A percentile compares a stretch with the other conserved stretches of the same genome.
phyloP scores from a whole-genome alignment of 2,113 vertebrate genomes.

The Notechis scutatus region DNA sequence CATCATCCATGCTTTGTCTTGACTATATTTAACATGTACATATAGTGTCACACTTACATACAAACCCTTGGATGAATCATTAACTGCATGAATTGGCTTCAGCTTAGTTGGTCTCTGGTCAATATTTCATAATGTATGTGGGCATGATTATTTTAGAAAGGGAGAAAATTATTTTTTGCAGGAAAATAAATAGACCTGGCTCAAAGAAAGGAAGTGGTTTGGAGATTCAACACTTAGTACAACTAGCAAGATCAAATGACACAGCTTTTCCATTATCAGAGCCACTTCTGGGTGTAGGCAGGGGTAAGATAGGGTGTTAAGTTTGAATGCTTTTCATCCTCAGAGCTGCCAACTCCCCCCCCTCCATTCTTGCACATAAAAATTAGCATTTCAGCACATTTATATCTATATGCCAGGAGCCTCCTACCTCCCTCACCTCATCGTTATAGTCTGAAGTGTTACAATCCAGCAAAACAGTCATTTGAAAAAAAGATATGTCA shows the following conservation, averaged over 20 bases:
- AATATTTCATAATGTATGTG: constrained; percentile 54
- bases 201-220: constrained; percentile 40
- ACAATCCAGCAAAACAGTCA: background rate
- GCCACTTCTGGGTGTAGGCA: background rate
- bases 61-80: constrained; percentile 47
- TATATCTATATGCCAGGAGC: background rate
- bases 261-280: background rate
- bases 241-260: background rate
- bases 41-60: background rate
- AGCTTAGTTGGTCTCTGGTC: constrained; percentile 43
- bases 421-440: background rate
- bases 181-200: constrained; percentile 56
- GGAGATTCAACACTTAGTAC: constrained; percentile 40
- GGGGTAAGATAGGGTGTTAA: background rate
- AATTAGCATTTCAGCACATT: background rate
- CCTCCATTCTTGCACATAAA: background rate
- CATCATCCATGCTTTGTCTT: background rate
- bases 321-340: background rate
- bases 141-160: constrained; percentile 33
- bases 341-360: background rate
- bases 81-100: constrained; percentile 44
- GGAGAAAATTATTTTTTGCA: constrained; percentile 58
- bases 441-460: background rate
- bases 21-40: constrained; percentile 19
- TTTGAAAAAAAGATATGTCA: background rate